phyloP scores from a whole-genome alignment of 2,888 invertebrate species.

The Cabera pusaria region DNA sequence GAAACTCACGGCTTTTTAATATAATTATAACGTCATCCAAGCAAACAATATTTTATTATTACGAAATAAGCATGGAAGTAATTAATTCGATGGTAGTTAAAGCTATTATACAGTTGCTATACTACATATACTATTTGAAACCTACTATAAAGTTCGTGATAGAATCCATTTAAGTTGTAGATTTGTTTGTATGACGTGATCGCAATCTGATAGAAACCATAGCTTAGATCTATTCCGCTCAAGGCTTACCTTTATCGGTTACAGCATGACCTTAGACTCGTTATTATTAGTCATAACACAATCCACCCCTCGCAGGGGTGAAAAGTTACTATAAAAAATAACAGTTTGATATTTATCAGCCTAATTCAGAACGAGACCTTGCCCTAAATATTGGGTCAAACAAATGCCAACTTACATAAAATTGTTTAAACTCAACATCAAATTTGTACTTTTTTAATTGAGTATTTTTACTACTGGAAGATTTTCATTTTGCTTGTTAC shows the following conservation, averaged over 20 bases:
- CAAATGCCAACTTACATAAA: constrained; percentile 44
- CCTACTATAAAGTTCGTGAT: constrained; percentile 19
- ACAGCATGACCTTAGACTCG: constrained; percentile 33
- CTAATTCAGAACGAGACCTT: constrained; percentile 51
- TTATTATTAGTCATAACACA: constrained; percentile 35
- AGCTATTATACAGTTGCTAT: not conserved
- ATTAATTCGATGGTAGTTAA: not conserved
- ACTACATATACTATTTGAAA: constrained; percentile 1
- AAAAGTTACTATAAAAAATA: constrained; percentile 54
- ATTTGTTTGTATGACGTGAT: constrained; percentile 19
- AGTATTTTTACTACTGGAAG: no score
- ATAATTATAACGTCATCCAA: constrained; percentile 2
- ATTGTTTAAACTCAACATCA: constrained; percentile 21
- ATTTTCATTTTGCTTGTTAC: no score
- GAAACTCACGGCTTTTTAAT: constrained; percentile 2
- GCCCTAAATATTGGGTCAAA: constrained; percentile 59
- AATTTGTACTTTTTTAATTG: no score
- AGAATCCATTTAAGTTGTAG: constrained; percentile 12
- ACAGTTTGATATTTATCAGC: constrained; percentile 62
- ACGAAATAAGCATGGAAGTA: not conserved
- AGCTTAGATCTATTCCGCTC: constrained; percentile 12
- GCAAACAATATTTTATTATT: constrained; percentile 1
- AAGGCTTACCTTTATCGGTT: constrained; percentile 25
- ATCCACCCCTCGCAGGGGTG: constrained; percentile 30
- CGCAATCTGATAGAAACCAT: constrained; percentile 14